phyloP scores from a whole-genome alignment of 2,888 invertebrate species.

The Monoplex corrugatus region DNA sequence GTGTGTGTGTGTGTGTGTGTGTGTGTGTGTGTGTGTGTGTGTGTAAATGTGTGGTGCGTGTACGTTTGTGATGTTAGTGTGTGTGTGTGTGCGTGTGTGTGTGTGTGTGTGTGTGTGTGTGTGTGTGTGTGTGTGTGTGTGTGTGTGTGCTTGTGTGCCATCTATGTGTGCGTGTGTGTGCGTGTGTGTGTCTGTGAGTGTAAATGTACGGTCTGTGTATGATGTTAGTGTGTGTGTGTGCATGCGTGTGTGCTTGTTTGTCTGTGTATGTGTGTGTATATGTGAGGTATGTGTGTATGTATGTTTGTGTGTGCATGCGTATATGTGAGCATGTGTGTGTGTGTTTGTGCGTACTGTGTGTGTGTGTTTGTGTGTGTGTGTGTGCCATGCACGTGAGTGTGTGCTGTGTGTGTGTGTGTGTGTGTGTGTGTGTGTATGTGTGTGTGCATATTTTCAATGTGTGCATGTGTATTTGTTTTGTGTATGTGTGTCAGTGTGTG shows the following conservation, averaged over 20 bases:
- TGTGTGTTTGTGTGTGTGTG: constrained; percentile 12
- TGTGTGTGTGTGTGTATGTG: not conserved
- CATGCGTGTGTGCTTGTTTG: not conserved
- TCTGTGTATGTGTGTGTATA: not conserved
- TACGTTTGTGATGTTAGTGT: too few species aligned
- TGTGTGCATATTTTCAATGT: not conserved
- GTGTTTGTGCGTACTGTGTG: not conserved
- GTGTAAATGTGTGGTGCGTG: too few species aligned
- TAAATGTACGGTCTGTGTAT: not conserved
- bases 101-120: too few species aligned
- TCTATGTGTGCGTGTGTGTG: not conserved
- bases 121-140: too few species aligned
- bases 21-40: too few species aligned
- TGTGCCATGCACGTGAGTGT: not conserved
- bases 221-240: not conserved
- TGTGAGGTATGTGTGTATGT: not conserved
- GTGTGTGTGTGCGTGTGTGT: too few species aligned
- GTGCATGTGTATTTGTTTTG: not conserved
- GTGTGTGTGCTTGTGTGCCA: too few species aligned
- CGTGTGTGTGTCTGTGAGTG: not conserved
- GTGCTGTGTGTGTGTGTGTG: not conserved
- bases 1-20: too few species aligned
- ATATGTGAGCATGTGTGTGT: constrained; percentile 3
- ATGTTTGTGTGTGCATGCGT: constrained; percentile 11
- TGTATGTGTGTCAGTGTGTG: constrained; percentile 13